Conservation (phyloP, 2,113 vertebrate genomes). For the Ranitomeya variabilis region DNA sequence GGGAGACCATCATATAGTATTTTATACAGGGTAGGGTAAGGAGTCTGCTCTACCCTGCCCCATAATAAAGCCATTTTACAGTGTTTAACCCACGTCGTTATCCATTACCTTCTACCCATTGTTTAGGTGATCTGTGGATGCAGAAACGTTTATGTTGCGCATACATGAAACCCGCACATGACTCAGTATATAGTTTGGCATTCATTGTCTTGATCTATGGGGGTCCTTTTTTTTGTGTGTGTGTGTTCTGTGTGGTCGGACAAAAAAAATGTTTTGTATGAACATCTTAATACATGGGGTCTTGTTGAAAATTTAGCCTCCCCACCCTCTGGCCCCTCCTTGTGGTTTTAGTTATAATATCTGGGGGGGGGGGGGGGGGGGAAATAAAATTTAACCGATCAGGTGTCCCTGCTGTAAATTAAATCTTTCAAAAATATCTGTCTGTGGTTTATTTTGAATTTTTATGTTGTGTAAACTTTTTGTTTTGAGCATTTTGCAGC, state of each 20-base stretch:
- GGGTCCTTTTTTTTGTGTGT: slow-evolving; percentile 14
- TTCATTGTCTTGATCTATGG: slow-evolving; percentile 17
- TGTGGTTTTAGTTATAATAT: not conserved
- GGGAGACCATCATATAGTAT: slow-evolving; percentile 14
- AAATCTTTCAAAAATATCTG: slow-evolving; percentile 46
- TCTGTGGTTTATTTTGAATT: not conserved
- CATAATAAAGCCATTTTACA: slow-evolving; percentile 21
- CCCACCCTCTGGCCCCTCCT: not conserved
- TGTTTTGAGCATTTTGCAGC: not conserved
- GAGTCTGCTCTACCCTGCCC: not conserved
- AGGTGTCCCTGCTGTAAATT: slow-evolving; percentile 51
- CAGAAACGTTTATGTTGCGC: not conserved
- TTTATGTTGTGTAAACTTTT: not conserved
- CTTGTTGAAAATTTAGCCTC: not conserved
- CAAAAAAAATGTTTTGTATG: not conserved
- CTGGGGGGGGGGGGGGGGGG: too few species aligned
- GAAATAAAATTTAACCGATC: not conserved
- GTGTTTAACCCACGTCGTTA: slow-evolving; percentile 4
- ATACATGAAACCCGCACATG: not conserved
- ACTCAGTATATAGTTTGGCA: slow-evolving; percentile 21
- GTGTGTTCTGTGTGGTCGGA: slow-evolving; percentile 6
- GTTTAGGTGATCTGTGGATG: slow-evolving; percentile 31
- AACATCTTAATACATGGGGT: slow-evolving; percentile 15
- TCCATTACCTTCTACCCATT: not conserved
- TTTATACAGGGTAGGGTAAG: not conserved